Evolutionary conservation across 1,140 invertebrate genomes (phyloP).

Genomic region (Calycopis cecrops): DNA sequence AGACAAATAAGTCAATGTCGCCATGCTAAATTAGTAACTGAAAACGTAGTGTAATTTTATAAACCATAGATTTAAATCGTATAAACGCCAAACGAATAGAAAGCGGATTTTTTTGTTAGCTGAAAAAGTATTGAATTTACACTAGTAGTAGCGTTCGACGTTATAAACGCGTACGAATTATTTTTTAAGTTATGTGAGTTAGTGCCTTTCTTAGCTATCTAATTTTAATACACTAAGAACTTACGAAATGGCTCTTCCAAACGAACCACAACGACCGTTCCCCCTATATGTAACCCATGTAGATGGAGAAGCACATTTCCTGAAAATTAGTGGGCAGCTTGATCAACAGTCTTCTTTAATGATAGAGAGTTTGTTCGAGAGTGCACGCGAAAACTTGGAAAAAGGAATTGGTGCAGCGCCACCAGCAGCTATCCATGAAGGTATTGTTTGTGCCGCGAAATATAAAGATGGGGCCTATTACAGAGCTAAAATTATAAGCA

Average conservation of each 20-base stretch:
- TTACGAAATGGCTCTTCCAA: slow-evolving; percentile 46
- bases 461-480: slow-evolving; percentile 80
- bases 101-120: slow-evolving; percentile 33
- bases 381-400: slow-evolving; percentile 65
- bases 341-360: slow-evolving; percentile 75
- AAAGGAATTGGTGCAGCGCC: slow-evolving; percentile 52
- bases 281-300: slow-evolving; percentile 78
- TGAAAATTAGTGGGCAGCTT: slow-evolving; percentile 81
- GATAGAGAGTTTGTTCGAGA: slow-evolving; percentile 75
- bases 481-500: slow-evolving; percentile 76
- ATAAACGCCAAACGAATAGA: slow-evolving; percentile 45
- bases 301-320: slow-evolving; percentile 78
- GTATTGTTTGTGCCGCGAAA: slow-evolving; percentile 78
- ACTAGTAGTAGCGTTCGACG: slow-evolving; percentile 15
- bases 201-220: slow-evolving; percentile 16
- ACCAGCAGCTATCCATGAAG: slow-evolving; percentile 59
- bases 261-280: slow-evolving; percentile 49
- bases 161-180: slow-evolving; percentile 64
- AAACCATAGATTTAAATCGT: no score
- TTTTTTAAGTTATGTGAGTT: slow-evolving; percentile 54
- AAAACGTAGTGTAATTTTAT: no score
- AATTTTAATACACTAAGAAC: slow-evolving; percentile 12
- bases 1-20: slow-evolving; percentile 28
- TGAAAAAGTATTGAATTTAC: slow-evolving; percentile 5
- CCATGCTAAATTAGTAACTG: slow-evolving; percentile 46